Base-by-base conservation (phyloP, 2,797 vertebrate genomes). In the Cyprinodon diabolis region DNA sequence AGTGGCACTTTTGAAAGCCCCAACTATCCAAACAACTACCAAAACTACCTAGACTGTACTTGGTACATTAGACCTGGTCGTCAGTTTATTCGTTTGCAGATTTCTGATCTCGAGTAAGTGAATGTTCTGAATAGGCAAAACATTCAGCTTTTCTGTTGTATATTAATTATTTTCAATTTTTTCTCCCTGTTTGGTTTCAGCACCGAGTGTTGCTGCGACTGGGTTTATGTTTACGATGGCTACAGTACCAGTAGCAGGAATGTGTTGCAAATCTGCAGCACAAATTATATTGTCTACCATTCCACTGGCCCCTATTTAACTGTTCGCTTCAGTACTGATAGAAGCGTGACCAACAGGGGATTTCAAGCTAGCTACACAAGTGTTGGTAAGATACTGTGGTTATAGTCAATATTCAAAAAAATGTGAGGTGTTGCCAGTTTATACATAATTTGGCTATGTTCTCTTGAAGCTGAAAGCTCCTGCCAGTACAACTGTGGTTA, bases 401-500 rank as follows among this genome's bases (percentile, higher is more conserved):
- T 40, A 2, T 4, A 4, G 21, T 52, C 6, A 37, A 25, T 30
- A 30, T 66, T 47, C 1, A 6, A 23, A 6, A 7, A 49, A 25
- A 49, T 48, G 65, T 10, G 3, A n/a, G 6, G 19, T 47, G 37
- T 13, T 48, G 4, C 47, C 17, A 37, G 55, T 60, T 77, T 40
- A 77, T 15, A 30, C 21, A 43, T 55, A 21, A 19, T 51, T 73
- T 52, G 23, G 57, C 2, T 58, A 1, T 69, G 4, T 73, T 51
- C 30, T 68, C 0, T 1, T 75, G 4, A 37, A 74, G 58, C 25
- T 68, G 1, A 0, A 72, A 65, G 0, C 10, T 90, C 86, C 49
- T 93, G 90, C 60, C 54, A 55, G 48, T 2, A 84, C 68, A 82
- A 80, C 71, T 92, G 92, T 77, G 87, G 85, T 35, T 60, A 68